Evolutionary conservation across 2,888 invertebrate species (phyloP).

Genomic region (Desoria tigrina): DNA sequence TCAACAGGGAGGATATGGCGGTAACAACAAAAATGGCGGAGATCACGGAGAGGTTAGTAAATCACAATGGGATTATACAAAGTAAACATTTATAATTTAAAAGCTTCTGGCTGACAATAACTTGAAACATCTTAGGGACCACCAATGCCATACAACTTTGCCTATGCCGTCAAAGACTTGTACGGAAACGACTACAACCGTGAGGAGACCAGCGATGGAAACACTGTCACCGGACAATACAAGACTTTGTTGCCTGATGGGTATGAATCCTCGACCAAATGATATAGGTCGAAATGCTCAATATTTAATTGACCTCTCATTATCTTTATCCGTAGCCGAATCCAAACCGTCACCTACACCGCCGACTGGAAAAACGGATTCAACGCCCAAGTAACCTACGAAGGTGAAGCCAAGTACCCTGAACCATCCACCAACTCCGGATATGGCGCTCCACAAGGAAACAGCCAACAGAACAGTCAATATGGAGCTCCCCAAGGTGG

Average conservation of each 20-base stretch:
- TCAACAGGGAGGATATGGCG: conserved; percentile 25
- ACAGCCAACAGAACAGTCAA: not conserved
- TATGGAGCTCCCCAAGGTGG: conserved; percentile 6
- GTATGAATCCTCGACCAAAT: conserved; percentile 10
- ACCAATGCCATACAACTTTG: conserved; percentile 53
- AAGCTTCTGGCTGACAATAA: no score
- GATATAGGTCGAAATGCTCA: not conserved
- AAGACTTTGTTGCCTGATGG: conserved; percentile 47
- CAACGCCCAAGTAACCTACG: conserved; percentile 52
- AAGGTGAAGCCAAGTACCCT: conserved; percentile 49
- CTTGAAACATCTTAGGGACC: conserved; percentile 28
- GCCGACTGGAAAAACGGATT: conserved; percentile 53
- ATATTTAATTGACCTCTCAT: not conserved
- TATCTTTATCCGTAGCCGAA: conserved; percentile 34
- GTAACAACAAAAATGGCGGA: not conserved
- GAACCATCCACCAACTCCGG: conserved; percentile 28
- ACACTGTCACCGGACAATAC: conserved; percentile 50
- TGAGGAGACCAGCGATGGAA: conserved; percentile 49
- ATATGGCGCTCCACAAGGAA: conserved; percentile 15
- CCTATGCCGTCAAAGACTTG: conserved; percentile 51
- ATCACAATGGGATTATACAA: conserved; percentile 15
- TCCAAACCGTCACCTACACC: conserved; percentile 50
- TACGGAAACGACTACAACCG: conserved; percentile 53
- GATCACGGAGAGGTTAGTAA: conserved; percentile 17
- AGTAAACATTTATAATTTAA: no score